These are phyloP conservation scores for Cyanoramphus novaezelandiae DNA, from an alignment of 2,113 vertebrate species.

Conservation along the genomic window DNA sequence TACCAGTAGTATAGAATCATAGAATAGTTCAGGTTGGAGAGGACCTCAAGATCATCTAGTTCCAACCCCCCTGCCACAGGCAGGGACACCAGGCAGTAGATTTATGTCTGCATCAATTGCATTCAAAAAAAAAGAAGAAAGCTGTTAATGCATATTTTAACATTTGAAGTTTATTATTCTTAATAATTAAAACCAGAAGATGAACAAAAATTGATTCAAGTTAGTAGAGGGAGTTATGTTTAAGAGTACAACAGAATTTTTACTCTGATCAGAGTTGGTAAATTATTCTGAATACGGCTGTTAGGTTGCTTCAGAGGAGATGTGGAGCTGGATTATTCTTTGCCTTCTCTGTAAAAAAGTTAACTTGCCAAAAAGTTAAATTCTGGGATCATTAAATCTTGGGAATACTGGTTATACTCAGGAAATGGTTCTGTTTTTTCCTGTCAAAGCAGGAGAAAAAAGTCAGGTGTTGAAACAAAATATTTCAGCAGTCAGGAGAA, in stretches of 20 bases:
- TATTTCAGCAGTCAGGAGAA: not conserved
- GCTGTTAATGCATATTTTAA: not conserved
- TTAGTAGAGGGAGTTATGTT: not conserved
- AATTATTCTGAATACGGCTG: not conserved
- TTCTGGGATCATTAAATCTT: not conserved
- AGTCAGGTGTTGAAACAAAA: not conserved
- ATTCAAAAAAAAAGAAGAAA: too few species aligned
- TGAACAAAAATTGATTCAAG: not conserved
- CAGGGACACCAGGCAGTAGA: not conserved
- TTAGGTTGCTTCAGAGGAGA: not conserved
- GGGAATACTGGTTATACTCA: not conserved
- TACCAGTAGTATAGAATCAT: not conserved
- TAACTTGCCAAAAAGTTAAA: not conserved
- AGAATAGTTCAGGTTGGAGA: too few species aligned
- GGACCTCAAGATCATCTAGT: too few species aligned
- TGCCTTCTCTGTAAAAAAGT: not conserved
- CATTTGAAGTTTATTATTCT: not conserved
- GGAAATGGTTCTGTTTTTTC: not conserved
- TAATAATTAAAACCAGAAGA: not conserved
- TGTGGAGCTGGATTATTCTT: not conserved
- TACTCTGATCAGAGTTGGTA: not conserved
- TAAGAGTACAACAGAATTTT: not conserved
- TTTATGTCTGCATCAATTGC: not conserved
- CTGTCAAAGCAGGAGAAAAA: not conserved
- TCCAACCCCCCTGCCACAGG: too few species aligned